Base-by-base conservation (phyloP, 2,113 vertebrate genomes). In the Megalops atlanticus region DNA sequence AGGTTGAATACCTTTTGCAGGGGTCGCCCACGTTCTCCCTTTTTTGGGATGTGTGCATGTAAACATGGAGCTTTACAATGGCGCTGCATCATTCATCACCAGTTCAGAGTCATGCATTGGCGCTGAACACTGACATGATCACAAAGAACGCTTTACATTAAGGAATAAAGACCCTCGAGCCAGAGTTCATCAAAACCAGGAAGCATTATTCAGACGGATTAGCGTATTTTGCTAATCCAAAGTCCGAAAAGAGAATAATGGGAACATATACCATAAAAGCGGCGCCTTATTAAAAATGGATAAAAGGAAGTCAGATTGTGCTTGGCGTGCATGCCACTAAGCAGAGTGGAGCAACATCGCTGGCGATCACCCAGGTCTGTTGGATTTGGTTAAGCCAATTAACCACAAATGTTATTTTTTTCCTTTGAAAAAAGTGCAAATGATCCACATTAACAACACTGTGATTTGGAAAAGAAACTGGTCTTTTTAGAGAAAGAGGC, bases 171-270 rank as follows among this genome's bases (percentile, higher is more conserved):
- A 36, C 64, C 33, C n/a, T 8, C 5, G 0, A 21, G 41, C 69
- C 43, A 73, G 45, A 73, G 69, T 52, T 80, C 35, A 31, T 49
- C 45, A 73, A 39, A 80, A 80, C 78, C 70, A 80, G 45, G 33
- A 49, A 54, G 70, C 78, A 40, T 74, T 39, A 73, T 1, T 27
- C 24, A 54, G 24, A 74, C n/a, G 47, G 24, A 80, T 73, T 80
- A 73, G 39, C n/a, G 73, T 43, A 74, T 41, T n/a, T 74, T 74
- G 73, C 73, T 74, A 41, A 74, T 43, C 39, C 73, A 74, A 74
- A 74, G 73, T 74, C 73, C 73, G 39, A 74, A 43, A 74, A 10
- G 73, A 43, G 73, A 74, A 74, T 74, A 43, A 41, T 74, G 73
- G 39, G 39, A 43, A 43, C 73, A n/a, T 27, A 21, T n/a, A 38